Percentiles rank a stretch among this genome's conserved stretches.
Conservation (phyloP, 1,140 invertebrate genomes). For the Centruroides sculpturatus region DNA sequence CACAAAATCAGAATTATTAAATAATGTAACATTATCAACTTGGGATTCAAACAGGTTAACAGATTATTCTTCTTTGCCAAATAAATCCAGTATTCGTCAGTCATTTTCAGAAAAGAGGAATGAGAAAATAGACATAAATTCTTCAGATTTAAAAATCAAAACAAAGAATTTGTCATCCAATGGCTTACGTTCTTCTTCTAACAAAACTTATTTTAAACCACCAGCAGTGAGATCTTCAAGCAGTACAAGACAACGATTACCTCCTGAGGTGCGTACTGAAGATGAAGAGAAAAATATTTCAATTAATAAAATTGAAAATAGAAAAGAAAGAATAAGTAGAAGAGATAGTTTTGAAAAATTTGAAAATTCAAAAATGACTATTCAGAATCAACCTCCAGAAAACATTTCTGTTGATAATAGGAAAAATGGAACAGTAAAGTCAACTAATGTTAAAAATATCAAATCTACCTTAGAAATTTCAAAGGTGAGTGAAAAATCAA, state of each 20-base stretch:
- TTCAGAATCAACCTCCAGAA: not conserved
- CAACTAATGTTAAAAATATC: not conserved
- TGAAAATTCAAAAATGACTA: constrained; percentile 4
- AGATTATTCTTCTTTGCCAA: too few species aligned
- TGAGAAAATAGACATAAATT: too few species aligned
- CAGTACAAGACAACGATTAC: constrained; percentile 8
- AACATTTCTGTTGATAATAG: not conserved
- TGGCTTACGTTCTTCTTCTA: constrained; percentile 6
- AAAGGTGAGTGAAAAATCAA: too few species aligned
- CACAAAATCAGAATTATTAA: too few species aligned
- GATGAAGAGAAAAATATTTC: constrained; percentile 2
- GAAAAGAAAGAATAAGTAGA: not conserved
- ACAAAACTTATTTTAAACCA: constrained; percentile 11
- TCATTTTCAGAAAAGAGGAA: too few species aligned
- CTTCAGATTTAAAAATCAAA: too few species aligned
- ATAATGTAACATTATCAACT: too few species aligned
- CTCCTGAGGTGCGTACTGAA: constrained; percentile 10
- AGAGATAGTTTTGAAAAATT: constrained; percentile 6
- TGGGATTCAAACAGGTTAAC: too few species aligned
- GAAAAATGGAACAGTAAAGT: not conserved
- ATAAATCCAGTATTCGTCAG: too few species aligned
- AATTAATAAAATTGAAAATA: too few species aligned
- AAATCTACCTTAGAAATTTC: not conserved
- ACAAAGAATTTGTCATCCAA: too few species aligned
- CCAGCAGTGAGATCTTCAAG: constrained; percentile 8